Evolutionary conservation across 2,797 vertebrate species (phyloP).

Genomic region (Decapterus maruadsi): DNA sequence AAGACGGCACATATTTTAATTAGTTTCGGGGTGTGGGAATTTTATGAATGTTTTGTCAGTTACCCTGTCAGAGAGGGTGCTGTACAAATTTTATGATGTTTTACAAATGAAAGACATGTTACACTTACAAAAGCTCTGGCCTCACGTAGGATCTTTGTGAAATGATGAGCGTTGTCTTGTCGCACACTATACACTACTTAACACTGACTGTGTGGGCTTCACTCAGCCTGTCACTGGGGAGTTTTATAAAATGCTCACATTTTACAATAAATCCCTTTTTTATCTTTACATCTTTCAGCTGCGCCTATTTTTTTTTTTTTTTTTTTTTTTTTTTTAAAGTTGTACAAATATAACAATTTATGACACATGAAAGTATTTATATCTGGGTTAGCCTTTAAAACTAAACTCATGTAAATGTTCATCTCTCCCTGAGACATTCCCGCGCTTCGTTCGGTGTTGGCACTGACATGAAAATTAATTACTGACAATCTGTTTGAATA

Average conservation of each 20-base stretch:
- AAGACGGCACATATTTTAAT: constrained; percentile 65
- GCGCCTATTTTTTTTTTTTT: too few species aligned
- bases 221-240: neutral
- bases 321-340: too few species aligned
- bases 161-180: constrained; percentile 1
- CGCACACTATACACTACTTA: neutral
- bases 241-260: neutral
- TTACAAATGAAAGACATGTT: constrained; percentile 36
- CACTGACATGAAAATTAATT: constrained; percentile 31
- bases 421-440: neutral
- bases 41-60: constrained; percentile 36
- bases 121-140: constrained; percentile 5
- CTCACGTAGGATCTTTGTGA: neutral
- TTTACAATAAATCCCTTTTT: too few species aligned
- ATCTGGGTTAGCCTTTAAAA: constrained; percentile 20
- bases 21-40: constrained; percentile 64
- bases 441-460: neutral
- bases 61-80: constrained; percentile 13
- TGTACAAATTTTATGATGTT: constrained; percentile 29
- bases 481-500: constrained; percentile 6
- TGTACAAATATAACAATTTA: too few species aligned
- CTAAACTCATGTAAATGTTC: neutral
- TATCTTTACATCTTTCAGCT: too few species aligned
- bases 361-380: constrained; percentile 2
- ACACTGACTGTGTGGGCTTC: neutral